Percentiles rank a stretch among this genome's conserved stretches.
These are phyloP conservation scores for Lycaon pictus DNA, from an alignment of 2,113 vertebrate genomes.

Conservation along the genomic window DNA sequence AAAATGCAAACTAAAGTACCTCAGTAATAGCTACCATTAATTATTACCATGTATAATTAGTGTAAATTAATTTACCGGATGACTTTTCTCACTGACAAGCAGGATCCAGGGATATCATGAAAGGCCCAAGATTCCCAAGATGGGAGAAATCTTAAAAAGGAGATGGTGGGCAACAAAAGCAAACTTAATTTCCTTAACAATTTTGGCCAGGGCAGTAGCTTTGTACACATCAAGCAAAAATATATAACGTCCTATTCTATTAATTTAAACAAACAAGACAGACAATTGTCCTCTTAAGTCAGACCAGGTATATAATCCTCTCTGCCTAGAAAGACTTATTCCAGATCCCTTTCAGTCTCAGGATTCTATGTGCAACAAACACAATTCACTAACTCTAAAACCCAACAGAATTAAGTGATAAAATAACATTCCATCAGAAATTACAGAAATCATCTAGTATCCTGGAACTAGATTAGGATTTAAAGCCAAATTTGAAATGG, in stretches of 20 bases:
- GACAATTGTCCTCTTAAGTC: neutral
- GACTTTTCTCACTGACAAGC: neutral
- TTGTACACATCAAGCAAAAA: neutral
- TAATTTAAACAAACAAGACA: slow-evolving; percentile 42
- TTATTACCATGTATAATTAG: neutral
- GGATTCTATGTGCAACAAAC: neutral
- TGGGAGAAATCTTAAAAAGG: neutral
- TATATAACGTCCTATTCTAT: neutral
- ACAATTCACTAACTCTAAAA: neutral
- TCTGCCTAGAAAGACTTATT: neutral
- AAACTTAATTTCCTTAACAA: neutral
- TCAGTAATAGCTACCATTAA: neutral
- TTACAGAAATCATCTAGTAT: neutral
- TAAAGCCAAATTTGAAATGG: neutral
- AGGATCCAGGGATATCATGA: neutral
- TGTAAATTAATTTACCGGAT: neutral
- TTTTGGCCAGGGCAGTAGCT: neutral
- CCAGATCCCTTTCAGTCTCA: neutral
- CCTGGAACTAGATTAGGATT: neutral
- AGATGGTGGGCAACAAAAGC: neutral
- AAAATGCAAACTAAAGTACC: neutral
- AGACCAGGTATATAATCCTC: neutral
- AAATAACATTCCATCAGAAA: slow-evolving; percentile 10
- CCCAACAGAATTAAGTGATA: neutral
- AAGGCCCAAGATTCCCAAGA: neutral